Evolutionary conservation across 2,888 invertebrate species (phyloP).

Genomic region (Chrysomela aeneicollis): DNA sequence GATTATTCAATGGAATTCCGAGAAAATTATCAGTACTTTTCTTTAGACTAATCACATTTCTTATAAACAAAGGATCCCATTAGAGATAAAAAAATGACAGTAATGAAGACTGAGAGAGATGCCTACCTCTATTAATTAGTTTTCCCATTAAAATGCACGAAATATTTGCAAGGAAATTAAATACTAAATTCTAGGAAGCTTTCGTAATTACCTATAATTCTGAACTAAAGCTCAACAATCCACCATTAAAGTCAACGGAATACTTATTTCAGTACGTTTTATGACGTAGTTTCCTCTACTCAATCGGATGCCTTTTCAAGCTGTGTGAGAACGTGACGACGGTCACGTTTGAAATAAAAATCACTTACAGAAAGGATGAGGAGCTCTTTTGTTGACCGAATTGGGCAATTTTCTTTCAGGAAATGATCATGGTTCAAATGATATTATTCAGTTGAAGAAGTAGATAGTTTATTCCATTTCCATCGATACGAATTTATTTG

Average conservation of each 20-base stretch:
- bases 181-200: constrained; percentile 39
- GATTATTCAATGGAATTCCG: no score
- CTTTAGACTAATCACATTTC: no score
- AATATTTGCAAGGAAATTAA: constrained; percentile 44
- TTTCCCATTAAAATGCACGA: constrained; percentile 29
- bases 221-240: constrained; percentile 53
- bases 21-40: no score
- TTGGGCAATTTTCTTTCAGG: neutral
- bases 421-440: neutral
- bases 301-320: constrained; percentile 45
- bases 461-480: neutral
- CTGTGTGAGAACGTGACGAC: constrained; percentile 28
- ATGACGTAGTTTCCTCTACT: constrained; percentile 47
- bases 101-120: neutral
- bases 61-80: no score
- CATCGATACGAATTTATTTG: neutral
- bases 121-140: constrained; percentile 31
- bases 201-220: constrained; percentile 47
- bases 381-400: neutral
- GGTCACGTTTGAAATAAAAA: constrained; percentile 17
- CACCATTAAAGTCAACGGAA: constrained; percentile 51
- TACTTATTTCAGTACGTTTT: constrained; percentile 50
- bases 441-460: neutral
- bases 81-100: neutral
- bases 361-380: neutral